Evolutionary conservation across 1,140 invertebrate genomes (phyloP), one percentile per base, ranked within the genome.

Genomic region (Melitaea cinxia): DNA sequence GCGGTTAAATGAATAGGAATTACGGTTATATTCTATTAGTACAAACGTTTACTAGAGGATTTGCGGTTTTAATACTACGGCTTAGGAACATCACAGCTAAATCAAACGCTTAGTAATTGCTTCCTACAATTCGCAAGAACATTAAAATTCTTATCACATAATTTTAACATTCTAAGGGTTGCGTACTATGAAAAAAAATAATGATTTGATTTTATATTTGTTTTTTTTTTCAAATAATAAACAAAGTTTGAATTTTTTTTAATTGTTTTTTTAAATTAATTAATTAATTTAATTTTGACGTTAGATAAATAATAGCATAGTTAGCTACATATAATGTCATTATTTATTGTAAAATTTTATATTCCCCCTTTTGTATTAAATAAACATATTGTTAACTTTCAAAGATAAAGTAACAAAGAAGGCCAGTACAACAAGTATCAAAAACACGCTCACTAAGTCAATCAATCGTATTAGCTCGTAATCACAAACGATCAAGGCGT

Each of bases 21-120:
- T 58, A 47, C 14, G 56, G 39, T 45, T 49, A 21, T 9, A 59
- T 33, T 47, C 17, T 49, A 59, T 59, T 59, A 50, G 14, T 15
- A 35, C 15, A 5, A 54, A 59, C 23, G n/a, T 33, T 59, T 47
- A 23, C 15, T 26, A n/a, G 28, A 21, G 28, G 6, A 30, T 59
- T 49, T 59, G 42, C 19, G 56, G 56, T 59, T 47, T 33, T 30
- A 49, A 56, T 56, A 24, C 17, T 35, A 2, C 6, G 37, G 14
- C 37, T 21, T 47, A 23, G 19, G 9, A 7, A 5, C 19, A 2
- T 47, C 42, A 42, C 5, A 42, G 14, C 37, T 47, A 12, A 47
- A 47, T 17, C 42, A 23, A 17, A 39, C 37, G 37, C 14, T n/a
- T 2, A 45, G 19, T 45, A 45, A 47, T 47, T 21, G 42, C 21